These are phyloP conservation scores for Speoplatyrhinus poulsoni DNA, from an alignment of 2,113 vertebrate genomes.

Conservation along the genomic window DNA sequence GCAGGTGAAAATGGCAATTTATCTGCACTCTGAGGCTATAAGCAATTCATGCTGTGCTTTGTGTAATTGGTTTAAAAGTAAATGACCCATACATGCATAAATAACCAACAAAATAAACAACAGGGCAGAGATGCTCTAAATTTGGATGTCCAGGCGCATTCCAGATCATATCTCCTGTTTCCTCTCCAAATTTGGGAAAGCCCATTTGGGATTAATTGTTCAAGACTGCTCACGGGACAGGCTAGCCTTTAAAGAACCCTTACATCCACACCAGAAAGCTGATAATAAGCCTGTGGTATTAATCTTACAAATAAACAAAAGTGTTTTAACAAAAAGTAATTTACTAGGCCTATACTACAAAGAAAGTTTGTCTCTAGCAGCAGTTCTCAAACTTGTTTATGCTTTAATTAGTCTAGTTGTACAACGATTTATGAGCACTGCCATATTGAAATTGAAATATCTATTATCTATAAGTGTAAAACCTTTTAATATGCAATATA, in stretches of 20 bases:
- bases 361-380: neutral
- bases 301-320: neutral
- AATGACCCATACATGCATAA: neutral
- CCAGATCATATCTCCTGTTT: neutral
- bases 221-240: slow-evolving; percentile 3
- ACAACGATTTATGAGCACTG: too few species aligned
- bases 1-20: neutral
- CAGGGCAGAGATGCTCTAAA: neutral
- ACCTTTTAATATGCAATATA: too few species aligned
- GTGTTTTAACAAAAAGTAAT: neutral
- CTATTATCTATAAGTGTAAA: too few species aligned
- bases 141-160: neutral
- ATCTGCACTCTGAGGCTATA: neutral
- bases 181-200: neutral
- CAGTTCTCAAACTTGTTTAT: neutral
- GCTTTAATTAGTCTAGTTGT: too few species aligned
- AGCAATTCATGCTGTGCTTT: neutral
- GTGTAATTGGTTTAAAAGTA: neutral
- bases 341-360: neutral
- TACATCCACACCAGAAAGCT: neutral
- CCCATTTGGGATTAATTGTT: neutral
- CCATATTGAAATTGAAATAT: too few species aligned
- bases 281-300: neutral
- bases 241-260: neutral
- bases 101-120: neutral